Conservation (phyloP, 2,797 vertebrate genomes). For the Macrochelys suwanniensis region DNA sequence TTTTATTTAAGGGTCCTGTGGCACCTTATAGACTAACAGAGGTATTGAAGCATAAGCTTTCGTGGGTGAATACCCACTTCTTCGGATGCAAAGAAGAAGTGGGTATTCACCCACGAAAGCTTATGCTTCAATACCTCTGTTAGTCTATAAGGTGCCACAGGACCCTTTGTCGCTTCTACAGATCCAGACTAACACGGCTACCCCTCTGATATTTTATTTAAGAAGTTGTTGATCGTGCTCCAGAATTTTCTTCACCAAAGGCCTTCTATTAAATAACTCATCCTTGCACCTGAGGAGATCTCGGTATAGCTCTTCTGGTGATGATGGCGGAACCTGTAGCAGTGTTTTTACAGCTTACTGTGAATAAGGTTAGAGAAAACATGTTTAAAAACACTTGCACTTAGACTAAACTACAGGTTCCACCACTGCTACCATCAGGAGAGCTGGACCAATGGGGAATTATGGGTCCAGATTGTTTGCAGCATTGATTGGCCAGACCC, state of each 20-base stretch:
- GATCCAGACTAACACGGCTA: no score
- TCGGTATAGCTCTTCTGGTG: not conserved
- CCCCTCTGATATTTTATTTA: constrained; percentile 8
- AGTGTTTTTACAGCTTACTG: not conserved
- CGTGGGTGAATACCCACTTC: no score
- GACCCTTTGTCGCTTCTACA: no score
- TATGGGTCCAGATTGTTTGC: not conserved
- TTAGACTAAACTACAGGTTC: not conserved
- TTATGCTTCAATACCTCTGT: no score
- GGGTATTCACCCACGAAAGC: no score
- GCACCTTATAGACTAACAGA: no score
- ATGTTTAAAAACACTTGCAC: not conserved
- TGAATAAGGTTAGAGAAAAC: not conserved
- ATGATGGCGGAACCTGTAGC: not conserved
- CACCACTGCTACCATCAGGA: not conserved
- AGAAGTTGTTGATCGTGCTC: not conserved
- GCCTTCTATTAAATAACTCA: not conserved
- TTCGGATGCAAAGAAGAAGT: no score
- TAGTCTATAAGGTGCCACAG: no score
- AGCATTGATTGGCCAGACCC: not conserved
- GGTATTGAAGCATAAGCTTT: no score
- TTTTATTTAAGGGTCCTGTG: not conserved
- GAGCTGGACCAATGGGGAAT: constrained; percentile 9
- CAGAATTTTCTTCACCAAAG: not conserved
- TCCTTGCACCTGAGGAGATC: not conserved